Percentiles rank a stretch among this genome's conserved stretches.
Evolutionary conservation across 1,140 invertebrate genomes (phyloP).

Genomic region (Chrysopa pallens): DNA sequence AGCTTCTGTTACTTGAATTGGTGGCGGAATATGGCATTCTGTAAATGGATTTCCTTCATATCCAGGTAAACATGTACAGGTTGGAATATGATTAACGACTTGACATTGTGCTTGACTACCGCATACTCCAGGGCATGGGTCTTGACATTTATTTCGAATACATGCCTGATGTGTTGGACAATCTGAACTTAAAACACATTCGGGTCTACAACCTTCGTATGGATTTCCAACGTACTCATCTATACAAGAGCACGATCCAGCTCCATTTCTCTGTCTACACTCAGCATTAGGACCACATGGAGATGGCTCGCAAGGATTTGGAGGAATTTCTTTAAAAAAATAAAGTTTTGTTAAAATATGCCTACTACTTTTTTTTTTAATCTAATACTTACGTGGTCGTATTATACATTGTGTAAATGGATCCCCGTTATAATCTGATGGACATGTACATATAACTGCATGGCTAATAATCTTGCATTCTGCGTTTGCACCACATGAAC

Average conservation of each 20-base stretch:
- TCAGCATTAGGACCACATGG: slow-evolving; percentile 54
- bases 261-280: slow-evolving; percentile 35
- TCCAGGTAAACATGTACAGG: slow-evolving; percentile 46
- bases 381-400: slow-evolving; percentile 17
- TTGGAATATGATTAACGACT: slow-evolving; percentile 49
- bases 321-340: slow-evolving; percentile 6
- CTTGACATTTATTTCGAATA: slow-evolving; percentile 43
- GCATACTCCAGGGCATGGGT: slow-evolving; percentile 54
- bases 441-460: slow-evolving; percentile 55
- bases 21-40: not conserved
- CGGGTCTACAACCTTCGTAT: slow-evolving; percentile 46
- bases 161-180: slow-evolving; percentile 48
- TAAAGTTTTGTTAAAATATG: not conserved
- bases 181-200: slow-evolving; percentile 51
- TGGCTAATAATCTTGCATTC: slow-evolving; percentile 59
- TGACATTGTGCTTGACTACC: slow-evolving; percentile 49
- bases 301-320: slow-evolving; percentile 19
- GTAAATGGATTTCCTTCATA: slow-evolving; percentile 51
- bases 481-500: slow-evolving; percentile 57
- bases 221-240: slow-evolving; percentile 42
- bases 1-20: slow-evolving; percentile 17
- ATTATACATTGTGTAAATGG: slow-evolving; percentile 42
- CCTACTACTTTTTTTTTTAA: not conserved
- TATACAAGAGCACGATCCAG: slow-evolving; percentile 46
- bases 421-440: slow-evolving; percentile 56